Conservation (phyloP, 2,797 vertebrate species). For the Cephalopachus bancanus region DNA sequence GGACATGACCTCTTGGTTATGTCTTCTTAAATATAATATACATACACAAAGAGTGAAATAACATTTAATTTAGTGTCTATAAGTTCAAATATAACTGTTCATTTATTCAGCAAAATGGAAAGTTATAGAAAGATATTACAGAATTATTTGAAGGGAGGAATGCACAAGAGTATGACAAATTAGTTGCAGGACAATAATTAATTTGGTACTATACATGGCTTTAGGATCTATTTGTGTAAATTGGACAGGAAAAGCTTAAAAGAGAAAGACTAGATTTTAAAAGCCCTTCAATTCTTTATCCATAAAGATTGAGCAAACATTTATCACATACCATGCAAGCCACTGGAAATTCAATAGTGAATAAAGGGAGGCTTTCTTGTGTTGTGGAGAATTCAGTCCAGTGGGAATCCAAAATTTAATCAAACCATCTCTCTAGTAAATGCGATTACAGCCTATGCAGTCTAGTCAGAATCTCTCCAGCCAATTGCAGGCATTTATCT, state of each 20-base stretch:
- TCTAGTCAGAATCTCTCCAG: neutral
- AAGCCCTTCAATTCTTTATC: neutral
- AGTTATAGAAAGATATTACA: neutral
- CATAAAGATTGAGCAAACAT: neutral
- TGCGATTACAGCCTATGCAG: too few relatives aligned
- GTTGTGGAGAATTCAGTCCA: neutral
- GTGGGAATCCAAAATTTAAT: neutral
- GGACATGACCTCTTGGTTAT: neutral
- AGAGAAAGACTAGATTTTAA: constrained; percentile 4
- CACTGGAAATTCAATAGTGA: constrained; percentile 24
- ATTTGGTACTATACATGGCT: neutral
- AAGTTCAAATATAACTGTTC: neutral
- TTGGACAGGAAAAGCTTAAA: neutral
- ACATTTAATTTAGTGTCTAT: neutral
- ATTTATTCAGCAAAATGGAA: neutral
- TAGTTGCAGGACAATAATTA: neutral
- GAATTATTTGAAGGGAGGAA: neutral
- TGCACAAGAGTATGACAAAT: neutral
- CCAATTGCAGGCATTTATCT: constrained; percentile 3
- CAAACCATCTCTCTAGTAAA: neutral
- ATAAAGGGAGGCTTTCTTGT: neutral
- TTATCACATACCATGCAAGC: neutral
- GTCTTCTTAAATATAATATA: neutral
- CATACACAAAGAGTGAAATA: neutral
- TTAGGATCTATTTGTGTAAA: neutral